Conservation (phyloP, 2,888 invertebrate genomes). For the Idaea biselata region DNA sequence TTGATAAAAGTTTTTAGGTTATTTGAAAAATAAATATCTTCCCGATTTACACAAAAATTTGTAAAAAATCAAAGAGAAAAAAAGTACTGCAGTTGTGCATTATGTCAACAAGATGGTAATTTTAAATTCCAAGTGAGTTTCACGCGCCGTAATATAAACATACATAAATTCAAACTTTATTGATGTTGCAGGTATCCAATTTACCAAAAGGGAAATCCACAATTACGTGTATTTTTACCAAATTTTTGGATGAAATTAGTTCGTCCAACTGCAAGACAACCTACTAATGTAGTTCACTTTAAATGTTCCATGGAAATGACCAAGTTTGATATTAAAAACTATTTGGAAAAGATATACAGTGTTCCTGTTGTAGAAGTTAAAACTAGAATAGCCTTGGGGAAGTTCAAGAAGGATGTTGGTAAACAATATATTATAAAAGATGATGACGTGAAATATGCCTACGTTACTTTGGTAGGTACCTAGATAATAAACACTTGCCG, state of each 20-base stretch:
- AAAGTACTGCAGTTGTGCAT: neutral
- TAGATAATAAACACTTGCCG: neutral
- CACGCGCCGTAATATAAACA: conserved; percentile 13
- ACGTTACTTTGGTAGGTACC: conserved; percentile 85
- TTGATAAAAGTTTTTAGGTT: neutral
- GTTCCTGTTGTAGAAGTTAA: conserved; percentile 89
- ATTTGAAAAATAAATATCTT: neutral
- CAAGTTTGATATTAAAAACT: conserved; percentile 92
- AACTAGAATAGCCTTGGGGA: conserved; percentile 87
- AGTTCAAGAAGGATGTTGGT: conserved; percentile 80
- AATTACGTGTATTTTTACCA: conserved; percentile 93
- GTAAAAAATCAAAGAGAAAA: neutral
- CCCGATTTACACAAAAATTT: neutral
- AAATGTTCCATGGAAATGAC: conserved; percentile 97
- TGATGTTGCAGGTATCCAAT: conserved; percentile 88
- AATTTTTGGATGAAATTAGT: conserved; percentile 99
- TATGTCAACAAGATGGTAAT: conserved; percentile 70
- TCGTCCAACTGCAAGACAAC: conserved; percentile 83
- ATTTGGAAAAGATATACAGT: conserved; percentile 97
- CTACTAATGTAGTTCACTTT: conserved; percentile 92
- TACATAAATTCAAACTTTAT: neutral
- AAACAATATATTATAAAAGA: conserved; percentile 88
- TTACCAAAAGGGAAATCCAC: conserved; percentile 96
- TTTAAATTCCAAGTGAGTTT: neutral
- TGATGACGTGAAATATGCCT: conserved; percentile 91